Evolutionary conservation across 2,113 vertebrate species (phyloP).

Genomic region (Euleptes europaea): DNA sequence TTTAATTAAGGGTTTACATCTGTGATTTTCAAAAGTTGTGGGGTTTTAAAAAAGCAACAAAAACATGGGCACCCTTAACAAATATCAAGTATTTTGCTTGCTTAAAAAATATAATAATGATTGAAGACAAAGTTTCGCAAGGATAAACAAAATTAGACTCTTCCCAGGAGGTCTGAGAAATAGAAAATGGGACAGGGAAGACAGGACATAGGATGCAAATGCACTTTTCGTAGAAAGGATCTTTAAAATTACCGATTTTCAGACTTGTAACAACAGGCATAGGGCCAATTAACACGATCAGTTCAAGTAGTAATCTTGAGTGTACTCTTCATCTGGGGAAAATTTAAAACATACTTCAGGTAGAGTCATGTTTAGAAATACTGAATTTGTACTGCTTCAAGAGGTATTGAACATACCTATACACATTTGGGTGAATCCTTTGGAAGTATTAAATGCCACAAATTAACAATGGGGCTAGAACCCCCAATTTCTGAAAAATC

Average conservation of each 20-base stretch:
- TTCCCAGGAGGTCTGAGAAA: constrained; percentile 28
- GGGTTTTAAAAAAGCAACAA: constrained; percentile 25
- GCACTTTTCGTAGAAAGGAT: not conserved
- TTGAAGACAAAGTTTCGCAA: constrained; percentile 38
- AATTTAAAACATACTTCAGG: not conserved
- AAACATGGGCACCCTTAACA: constrained; percentile 21
- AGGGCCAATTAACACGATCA: not conserved
- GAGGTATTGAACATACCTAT: too few relatives aligned
- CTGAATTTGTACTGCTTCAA: too few relatives aligned
- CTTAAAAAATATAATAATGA: not conserved
- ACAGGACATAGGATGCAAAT: not conserved
- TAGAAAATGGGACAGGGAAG: not conserved
- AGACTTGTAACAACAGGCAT: not conserved
- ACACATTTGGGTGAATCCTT: too few relatives aligned
- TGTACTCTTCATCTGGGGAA: not conserved
- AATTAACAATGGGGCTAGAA: too few relatives aligned
- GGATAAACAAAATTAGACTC: constrained; percentile 32
- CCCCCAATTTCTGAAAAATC: too few relatives aligned
- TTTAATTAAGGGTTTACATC: constrained; percentile 27
- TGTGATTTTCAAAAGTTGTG: not conserved
- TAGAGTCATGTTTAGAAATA: not conserved
- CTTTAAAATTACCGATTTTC: not conserved
- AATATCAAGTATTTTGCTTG: not conserved
- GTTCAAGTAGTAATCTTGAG: not conserved
- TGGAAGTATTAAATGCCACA: too few relatives aligned